Conservation (phyloP, 2,113 vertebrate genomes). For the Prionailurus viverrinus region DNA sequence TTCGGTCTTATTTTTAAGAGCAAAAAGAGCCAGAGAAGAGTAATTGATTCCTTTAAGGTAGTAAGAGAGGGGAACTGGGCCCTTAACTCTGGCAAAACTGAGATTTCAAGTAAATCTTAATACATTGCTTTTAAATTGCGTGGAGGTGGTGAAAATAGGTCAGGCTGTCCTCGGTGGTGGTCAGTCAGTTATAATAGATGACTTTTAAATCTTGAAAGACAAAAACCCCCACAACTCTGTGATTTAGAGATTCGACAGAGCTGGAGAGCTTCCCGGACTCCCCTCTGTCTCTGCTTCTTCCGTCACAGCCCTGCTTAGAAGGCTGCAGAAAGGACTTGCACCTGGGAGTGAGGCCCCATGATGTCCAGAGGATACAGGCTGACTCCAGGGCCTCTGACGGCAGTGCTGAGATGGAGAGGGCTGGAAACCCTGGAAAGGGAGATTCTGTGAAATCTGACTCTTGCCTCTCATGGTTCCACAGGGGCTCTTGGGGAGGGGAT, state of each 20-base stretch:
- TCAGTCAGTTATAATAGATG: background rate
- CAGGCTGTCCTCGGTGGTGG: background rate
- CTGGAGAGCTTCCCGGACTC: background rate
- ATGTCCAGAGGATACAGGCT: background rate
- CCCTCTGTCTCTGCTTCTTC: background rate
- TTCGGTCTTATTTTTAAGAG: background rate
- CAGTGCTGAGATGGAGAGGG: background rate
- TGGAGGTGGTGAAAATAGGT: background rate
- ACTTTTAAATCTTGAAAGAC: background rate
- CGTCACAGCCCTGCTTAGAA: background rate
- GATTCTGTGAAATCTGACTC: too few species aligned
- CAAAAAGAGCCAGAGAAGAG: background rate
- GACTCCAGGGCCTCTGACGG: background rate
- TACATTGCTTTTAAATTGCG: background rate
- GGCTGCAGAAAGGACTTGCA: background rate
- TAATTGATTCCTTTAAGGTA: background rate
- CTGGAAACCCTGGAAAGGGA: background rate
- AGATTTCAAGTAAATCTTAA: background rate
- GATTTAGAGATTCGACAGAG: background rate
- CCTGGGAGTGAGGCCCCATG: fast-evolving
- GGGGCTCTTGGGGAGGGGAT: background rate
- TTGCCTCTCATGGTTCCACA: fast-evolving
- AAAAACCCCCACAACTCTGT: too few species aligned
- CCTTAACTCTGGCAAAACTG: background rate
- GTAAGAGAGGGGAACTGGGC: background rate